Evolutionary conservation across 1,140 invertebrate species (phyloP), one percentile per base, ranked within the genome.

Genomic region (Papilio polyxenes): DNA sequence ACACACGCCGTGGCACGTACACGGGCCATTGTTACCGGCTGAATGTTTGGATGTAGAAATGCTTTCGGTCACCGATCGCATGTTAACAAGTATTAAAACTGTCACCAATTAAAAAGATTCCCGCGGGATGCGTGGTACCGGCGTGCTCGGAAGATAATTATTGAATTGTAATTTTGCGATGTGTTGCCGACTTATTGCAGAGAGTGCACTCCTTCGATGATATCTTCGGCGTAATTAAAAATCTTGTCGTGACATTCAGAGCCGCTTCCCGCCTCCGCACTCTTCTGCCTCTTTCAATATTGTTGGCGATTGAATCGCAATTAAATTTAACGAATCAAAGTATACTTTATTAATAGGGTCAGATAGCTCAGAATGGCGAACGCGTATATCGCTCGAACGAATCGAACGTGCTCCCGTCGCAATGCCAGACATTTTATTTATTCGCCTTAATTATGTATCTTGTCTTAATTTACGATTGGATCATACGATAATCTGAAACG

Each of bases 401-500:
- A 93, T 92, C 92, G 91, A 93, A 94, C 92, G 92, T 92, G 92
- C 92, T 93, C 90, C 92, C 90, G 91, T 93, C 89, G 91, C 94
- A 94, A 94, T 94, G 92, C 93, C 93, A 94, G 93, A 92, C 92
- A 93, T 94, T 94, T 94, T 94, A 94, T 94, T 94, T 94, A 94
- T 94, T 94, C 89, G 86, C 92, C 91, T 94, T 94, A 94, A 94
- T 94, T 94, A 94, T 94, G 93, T 94, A 94, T 94, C 93, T 94
- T 94, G 93, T 94, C 92, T 94, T 94, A 94, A 94, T 94, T 94
- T 94, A 94, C 93, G 93, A 94, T 94, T 93, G 92, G 92, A 94
- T 94, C 93, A 94, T 93, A 94, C 89, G 93, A 94, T 94, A 94
- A 94, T 94, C 93, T 92, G 91, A 89, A 93, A 88, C 87, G 87